These are phyloP conservation scores for Platycnemis pennipes DNA, from an alignment of 2,888 invertebrate genomes.

Conservation along the genomic window DNA sequence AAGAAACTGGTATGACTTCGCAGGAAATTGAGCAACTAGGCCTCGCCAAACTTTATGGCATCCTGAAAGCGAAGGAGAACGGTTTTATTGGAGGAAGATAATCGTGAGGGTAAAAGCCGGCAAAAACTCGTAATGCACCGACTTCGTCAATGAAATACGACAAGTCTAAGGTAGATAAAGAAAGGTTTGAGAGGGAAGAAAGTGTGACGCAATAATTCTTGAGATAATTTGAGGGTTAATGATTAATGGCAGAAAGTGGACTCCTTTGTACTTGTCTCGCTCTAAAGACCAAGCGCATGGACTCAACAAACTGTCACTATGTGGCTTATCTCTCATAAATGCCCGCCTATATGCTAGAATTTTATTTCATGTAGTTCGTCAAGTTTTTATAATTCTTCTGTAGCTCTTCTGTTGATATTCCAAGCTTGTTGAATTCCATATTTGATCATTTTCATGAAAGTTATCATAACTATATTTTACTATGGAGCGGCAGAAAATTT, in stretches of 20 bases:
- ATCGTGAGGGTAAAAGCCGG: neutral
- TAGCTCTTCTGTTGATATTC: too few relatives aligned
- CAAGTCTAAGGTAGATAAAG: neutral
- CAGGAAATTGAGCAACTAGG: constrained; percentile 18
- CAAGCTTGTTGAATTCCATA: too few relatives aligned
- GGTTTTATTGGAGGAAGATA: neutral
- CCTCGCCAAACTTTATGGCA: neutral
- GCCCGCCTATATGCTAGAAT: too few relatives aligned
- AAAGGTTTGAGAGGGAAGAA: neutral
- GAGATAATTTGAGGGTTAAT: neutral
- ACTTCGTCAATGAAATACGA: neutral
- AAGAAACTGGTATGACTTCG: constrained; percentile 19
- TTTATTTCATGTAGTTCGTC: too few relatives aligned
- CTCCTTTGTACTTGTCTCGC: neutral
- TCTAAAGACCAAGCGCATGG: neutral
- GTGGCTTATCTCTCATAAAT: too few relatives aligned
- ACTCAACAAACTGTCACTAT: neutral
- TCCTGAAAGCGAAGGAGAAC: neutral
- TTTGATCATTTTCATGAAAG: too few relatives aligned
- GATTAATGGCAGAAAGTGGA: neutral
- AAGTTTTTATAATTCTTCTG: too few relatives aligned
- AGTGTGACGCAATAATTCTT: neutral
- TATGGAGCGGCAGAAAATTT: too few relatives aligned
- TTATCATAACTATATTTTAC: too few relatives aligned
- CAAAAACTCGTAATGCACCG: constrained; percentile 6